Evolutionary conservation across 2,113 vertebrate genomes (phyloP).

Genomic region (Sylvietta virens): DNA sequence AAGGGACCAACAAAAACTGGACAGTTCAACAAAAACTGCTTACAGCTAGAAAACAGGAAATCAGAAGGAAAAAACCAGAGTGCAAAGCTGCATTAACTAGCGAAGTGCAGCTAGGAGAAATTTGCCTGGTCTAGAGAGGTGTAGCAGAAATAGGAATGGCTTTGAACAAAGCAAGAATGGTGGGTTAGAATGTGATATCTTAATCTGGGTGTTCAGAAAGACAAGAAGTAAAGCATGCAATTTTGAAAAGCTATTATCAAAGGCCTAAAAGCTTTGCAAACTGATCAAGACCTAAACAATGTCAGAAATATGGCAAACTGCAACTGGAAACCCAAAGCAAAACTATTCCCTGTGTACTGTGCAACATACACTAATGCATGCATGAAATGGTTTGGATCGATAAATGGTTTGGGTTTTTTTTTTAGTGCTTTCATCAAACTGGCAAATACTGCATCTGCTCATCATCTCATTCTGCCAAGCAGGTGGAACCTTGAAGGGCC

Average conservation of each 20-base stretch:
- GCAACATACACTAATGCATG: neutral
- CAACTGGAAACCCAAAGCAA: neutral
- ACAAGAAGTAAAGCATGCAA: neutral
- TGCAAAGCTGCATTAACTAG: neutral
- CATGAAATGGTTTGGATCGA: neutral
- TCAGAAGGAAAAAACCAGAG: neutral
- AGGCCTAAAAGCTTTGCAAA: neutral
- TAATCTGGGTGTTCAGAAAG: neutral
- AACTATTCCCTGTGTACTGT: neutral
- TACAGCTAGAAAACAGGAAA: neutral
- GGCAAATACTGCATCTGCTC: neutral
- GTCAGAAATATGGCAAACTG: neutral
- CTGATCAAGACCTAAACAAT: neutral
- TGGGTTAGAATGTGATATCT: neutral
- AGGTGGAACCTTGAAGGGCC: neutral
- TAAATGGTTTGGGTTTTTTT: accelerated
- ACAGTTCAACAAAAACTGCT: neutral
- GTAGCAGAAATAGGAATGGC: neutral
- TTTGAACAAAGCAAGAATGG: neutral
- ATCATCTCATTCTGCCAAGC: neutral
- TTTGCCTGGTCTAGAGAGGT: neutral
- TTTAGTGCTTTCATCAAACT: neutral
- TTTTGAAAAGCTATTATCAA: neutral
- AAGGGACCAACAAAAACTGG: neutral
- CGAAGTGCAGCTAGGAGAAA: neutral